Conservation (phyloP, 2,888 invertebrate genomes). For the Desoria tigrina region DNA sequence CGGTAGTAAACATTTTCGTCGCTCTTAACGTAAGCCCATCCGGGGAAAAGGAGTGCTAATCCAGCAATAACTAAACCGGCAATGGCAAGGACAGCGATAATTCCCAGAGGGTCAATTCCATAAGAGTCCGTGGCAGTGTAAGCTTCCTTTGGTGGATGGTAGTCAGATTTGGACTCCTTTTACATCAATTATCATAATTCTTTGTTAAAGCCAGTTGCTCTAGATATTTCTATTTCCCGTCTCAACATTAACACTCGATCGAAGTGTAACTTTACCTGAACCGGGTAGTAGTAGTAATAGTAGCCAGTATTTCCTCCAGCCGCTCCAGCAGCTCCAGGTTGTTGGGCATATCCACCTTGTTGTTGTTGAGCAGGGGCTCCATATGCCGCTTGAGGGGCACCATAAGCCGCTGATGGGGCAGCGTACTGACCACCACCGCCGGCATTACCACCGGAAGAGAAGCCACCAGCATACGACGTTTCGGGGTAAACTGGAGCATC, state of each 20-base stretch:
- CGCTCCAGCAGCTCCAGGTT: slow-evolving; percentile 23
- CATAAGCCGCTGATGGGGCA: slow-evolving; percentile 44
- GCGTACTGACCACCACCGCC: slow-evolving; percentile 39
- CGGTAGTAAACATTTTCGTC: slow-evolving; percentile 54
- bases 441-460: slow-evolving; percentile 27
- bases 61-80: slow-evolving; percentile 54
- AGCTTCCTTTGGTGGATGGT: slow-evolving; percentile 47
- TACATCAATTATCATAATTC: slow-evolving; percentile 5
- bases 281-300: slow-evolving; percentile 54
- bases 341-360: slow-evolving; percentile 22
- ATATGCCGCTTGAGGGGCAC: slow-evolving; percentile 41
- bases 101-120: slow-evolving; percentile 54
- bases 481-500: slow-evolving; percentile 52
- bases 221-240: neutral
- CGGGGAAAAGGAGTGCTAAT: slow-evolving; percentile 53
- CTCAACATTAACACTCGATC: neutral
- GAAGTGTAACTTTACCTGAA: slow-evolving; percentile 47
- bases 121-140: slow-evolving; percentile 53
- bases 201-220: neutral
- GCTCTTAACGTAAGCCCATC: slow-evolving; percentile 54
- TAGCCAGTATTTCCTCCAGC: slow-evolving; percentile 48
- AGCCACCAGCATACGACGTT: slow-evolving; percentile 36
- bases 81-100: slow-evolving; percentile 53
- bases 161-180: slow-evolving; percentile 52
- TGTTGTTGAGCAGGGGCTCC: slow-evolving; percentile 28